Base-by-base conservation (phyloP, 2,797 vertebrate species). In the Protonibea diacanthus region DNA sequence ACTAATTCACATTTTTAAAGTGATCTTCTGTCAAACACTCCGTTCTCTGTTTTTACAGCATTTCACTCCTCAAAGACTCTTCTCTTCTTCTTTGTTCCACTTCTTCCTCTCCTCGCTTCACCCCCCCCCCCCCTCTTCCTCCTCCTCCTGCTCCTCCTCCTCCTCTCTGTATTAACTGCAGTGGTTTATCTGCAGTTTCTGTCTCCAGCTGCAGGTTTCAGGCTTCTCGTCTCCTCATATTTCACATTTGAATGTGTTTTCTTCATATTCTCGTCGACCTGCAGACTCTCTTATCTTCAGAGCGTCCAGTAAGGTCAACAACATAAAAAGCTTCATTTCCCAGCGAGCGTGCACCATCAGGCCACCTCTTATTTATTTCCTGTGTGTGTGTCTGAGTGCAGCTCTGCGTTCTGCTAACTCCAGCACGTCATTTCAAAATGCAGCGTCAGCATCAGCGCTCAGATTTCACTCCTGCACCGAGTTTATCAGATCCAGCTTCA, bases 161-260 rank as follows among this genome's bases (percentile, higher is more conserved):
- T 40, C 42, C 58, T 51, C 60, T 17, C 51, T 52, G 18, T 49
- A 51, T 63, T 52, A 64, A 52, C 63, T 76, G 63, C 66, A 65
- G 53, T 25, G n/a, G 11, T 72, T 67, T 51, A 40, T 76, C 69
- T 55, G 57, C 74, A 63, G 74, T 7, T 58, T 63, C 51, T 59
- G 17, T 48, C 62, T 67, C 20, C 61, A 52, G 51, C 74, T 65
- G 65, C 80, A 69, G 52, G 44, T 77, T 58, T 78, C 47, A 58
- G 68, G 38, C 27, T n/a, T 53, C 9, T 75, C 23, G 2, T 45
- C 44, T 29, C 33, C 48, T 62, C 33, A 14, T 67, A 33, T 58
- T 82, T 74, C 40, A 53, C 53, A 48, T 59, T 40, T 69, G 20
- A 47, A 73, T 64, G 52, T 25, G 6, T 48, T 44, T 6, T 25